phyloP scores from a whole-genome alignment of 2,113 vertebrate species.

The Sylvilagus bachmani region DNA sequence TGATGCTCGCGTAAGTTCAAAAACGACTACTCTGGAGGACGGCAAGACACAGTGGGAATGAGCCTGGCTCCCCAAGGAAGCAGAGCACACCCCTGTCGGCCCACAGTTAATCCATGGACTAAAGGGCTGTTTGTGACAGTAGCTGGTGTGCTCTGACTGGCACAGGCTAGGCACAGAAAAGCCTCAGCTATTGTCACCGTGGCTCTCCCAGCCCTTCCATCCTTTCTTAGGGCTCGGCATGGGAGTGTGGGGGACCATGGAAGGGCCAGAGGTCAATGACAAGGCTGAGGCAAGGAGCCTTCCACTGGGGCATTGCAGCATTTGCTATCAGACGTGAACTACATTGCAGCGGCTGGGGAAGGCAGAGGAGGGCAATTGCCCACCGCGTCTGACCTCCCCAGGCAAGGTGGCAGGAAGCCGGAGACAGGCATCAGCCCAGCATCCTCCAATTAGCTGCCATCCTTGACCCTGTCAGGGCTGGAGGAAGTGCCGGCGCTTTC shows the following conservation, averaged over 20 bases:
- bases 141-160: neutral
- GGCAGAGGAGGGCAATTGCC: neutral
- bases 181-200: rapidly evolving
- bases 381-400: conserved; percentile 62
- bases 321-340: neutral
- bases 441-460: conserved; percentile 77
- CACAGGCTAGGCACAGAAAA: neutral
- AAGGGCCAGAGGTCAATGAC: neutral
- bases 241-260: rapidly evolving
- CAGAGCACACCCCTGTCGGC: neutral
- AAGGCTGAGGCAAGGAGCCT: neutral
- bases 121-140: neutral
- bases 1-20: rapidly evolving
- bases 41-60: neutral
- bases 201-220: rapidly evolving
- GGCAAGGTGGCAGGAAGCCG: conserved; percentile 78
- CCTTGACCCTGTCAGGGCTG: conserved; percentile 68
- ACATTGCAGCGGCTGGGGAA: neutral
- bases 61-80: neutral
- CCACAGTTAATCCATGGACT: neutral
- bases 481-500: conserved; percentile 77
- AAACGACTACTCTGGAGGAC: neutral
- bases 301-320: rapidly evolving
- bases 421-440: conserved; percentile 79
- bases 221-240: neutral